Evolutionary conservation across 2,888 invertebrate species (phyloP).

Genomic region (Thereva nobilitata): DNA sequence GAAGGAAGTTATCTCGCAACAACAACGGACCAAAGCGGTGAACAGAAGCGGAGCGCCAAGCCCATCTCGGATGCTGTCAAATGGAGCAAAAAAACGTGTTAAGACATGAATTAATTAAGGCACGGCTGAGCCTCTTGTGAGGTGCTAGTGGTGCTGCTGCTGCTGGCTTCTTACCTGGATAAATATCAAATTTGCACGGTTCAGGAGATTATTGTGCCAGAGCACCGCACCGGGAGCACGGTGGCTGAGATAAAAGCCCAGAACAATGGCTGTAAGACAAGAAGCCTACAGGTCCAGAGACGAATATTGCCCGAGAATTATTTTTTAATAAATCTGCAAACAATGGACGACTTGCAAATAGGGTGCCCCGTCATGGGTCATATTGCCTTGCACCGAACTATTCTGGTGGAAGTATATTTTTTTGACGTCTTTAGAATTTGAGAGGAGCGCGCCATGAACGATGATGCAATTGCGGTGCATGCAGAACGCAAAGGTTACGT

Average conservation of each 20-base stretch:
- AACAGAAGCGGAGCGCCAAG: background rate
- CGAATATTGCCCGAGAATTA: constrained; percentile 28
- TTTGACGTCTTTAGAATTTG: too few relatives aligned
- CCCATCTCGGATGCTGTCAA: constrained; percentile 29
- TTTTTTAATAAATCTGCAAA: constrained; percentile 31
- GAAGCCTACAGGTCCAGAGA: constrained; percentile 2
- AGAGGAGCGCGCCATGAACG: too few relatives aligned
- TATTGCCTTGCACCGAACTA: background rate
- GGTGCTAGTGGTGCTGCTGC: background rate
- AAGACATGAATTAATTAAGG: constrained; percentile 35
- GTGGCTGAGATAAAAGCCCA: constrained; percentile 22
- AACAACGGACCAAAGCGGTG: background rate
- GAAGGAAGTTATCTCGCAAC: constrained; percentile 2
- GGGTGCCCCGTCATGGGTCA: constrained; percentile 20
- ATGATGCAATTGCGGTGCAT: too few relatives aligned
- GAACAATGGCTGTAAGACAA: constrained; percentile 29
- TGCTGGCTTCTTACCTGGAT: constrained; percentile 10
- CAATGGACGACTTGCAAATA: constrained; percentile 33
- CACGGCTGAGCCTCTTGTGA: constrained; percentile 3
- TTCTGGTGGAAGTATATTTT: too few relatives aligned
- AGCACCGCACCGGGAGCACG: background rate
- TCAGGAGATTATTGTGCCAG: constrained; percentile 31
- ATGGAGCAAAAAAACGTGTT: constrained; percentile 32
- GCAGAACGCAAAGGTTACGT: too few relatives aligned
- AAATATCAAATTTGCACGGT: constrained; percentile 33